Percentiles rank a stretch among this genome's conserved stretches.
phyloP scores from a whole-genome alignment of 2,888 invertebrate genomes.

The Agriopis leucophaearia region DNA sequence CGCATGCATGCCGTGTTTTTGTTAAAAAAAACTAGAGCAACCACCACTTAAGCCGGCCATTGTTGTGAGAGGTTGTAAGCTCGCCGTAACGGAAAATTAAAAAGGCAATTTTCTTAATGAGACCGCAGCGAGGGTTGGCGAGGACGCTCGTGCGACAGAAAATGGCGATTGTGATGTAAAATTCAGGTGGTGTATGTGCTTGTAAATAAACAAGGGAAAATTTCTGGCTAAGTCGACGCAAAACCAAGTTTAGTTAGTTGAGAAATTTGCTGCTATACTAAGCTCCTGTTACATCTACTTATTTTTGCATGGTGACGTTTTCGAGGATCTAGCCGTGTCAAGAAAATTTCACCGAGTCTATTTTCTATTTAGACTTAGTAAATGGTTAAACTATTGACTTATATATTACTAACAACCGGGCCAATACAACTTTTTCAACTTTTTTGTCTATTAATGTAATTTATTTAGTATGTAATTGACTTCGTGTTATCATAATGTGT shows the following conservation, averaged over 20 bases:
- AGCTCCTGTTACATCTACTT: neutral
- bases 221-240: conserved; percentile 1
- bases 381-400: no score
- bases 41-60: conserved; percentile 53
- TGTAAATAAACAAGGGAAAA: conserved; percentile 18
- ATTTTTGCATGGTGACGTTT: neutral
- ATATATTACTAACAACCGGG: no score
- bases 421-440: no score
- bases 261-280: neutral
- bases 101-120: conserved; percentile 80
- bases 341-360: no score
- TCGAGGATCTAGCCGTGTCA: no score
- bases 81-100: conserved; percentile 77
- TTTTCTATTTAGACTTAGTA: no score
- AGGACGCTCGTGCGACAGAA: conserved; percentile 39
- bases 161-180: conserved; percentile 20
- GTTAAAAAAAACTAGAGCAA: conserved; percentile 47
- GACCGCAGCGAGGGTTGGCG: conserved; percentile 62
- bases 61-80: conserved; percentile 53
- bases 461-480: no score
- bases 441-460: no score
- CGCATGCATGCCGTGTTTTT: conserved; percentile 32
- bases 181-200: conserved; percentile 22
- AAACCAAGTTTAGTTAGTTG: conserved; percentile 4
- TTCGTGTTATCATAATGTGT: no score